Evolutionary conservation across 2,797 vertebrate species (phyloP).

Genomic region (Discoglossus pictus): DNA sequence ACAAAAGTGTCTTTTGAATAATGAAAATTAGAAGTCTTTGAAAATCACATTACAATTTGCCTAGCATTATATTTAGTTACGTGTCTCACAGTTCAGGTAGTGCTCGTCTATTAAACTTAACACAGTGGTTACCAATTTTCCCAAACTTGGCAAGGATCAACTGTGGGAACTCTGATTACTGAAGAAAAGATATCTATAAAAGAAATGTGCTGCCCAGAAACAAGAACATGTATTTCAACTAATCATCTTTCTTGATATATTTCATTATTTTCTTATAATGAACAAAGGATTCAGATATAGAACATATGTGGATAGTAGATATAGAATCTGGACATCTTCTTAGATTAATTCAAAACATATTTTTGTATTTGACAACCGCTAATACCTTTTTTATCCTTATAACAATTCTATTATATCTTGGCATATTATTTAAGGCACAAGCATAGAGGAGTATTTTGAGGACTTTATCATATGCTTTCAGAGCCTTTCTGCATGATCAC

Average conservation of each 20-base stretch:
- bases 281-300: not conserved
- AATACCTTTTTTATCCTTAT: not conserved
- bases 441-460: not conserved
- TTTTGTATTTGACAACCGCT: slow-evolving; percentile 7
- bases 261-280: not conserved
- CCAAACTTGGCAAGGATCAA: not conserved
- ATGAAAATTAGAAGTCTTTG: no score
- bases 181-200: not conserved
- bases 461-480: not conserved
- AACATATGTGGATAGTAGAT: slow-evolving; percentile 15
- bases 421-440: slow-evolving; percentile 18
- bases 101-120: no score
- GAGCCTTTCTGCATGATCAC: not conserved
- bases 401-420: slow-evolving; percentile 26
- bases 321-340: slow-evolving; percentile 20
- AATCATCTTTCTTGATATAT: slow-evolving; percentile 1
- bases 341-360: slow-evolving; percentile 31
- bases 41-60: no score
- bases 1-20: no score
- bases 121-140: no score
- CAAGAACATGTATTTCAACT: slow-evolving; percentile 8
- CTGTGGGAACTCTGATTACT: not conserved
- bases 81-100: no score
- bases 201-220: slow-evolving; percentile 6
- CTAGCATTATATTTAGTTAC: no score